These are phyloP conservation scores for Pseudolaguvia tuberculata DNA, from an alignment of 2,113 vertebrate genomes.

Conservation along the genomic window DNA sequence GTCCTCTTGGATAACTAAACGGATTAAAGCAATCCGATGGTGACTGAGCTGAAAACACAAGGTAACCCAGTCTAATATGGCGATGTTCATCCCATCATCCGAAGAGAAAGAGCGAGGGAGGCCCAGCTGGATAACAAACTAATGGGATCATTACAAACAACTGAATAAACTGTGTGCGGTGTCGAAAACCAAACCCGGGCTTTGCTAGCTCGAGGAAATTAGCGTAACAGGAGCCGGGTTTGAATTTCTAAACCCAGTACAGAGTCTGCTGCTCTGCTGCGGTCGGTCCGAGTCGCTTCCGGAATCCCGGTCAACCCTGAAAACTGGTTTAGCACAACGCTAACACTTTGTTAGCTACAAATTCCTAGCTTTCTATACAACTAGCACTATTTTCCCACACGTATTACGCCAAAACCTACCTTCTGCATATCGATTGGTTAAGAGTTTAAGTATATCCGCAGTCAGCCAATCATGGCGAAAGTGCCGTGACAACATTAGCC, in stretches of 20 bases:
- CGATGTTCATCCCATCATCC: background rate
- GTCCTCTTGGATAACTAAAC: background rate
- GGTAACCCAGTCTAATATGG: background rate
- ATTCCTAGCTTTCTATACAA: constrained; percentile 14
- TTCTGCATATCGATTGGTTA: background rate
- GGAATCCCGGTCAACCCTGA: background rate
- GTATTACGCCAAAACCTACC: background rate
- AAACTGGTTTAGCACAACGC: constrained; percentile 1
- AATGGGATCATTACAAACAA: background rate
- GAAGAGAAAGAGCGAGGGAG: too few species aligned
- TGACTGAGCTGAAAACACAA: background rate
- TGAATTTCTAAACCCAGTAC: background rate
- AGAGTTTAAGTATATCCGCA: too few species aligned
- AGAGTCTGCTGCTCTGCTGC: background rate
- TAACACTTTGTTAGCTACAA: constrained; percentile 15
- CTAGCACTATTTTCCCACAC: constrained; percentile 21
- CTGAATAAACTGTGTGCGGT: background rate
- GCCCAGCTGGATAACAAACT: background rate
- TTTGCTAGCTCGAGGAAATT: background rate
- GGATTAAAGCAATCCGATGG: background rate
- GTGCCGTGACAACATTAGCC: background rate
- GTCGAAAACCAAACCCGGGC: too few species aligned
- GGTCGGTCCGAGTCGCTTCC: background rate
- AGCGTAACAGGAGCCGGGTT: background rate
- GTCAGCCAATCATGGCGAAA: background rate